A percentile compares a stretch with the other conserved stretches of the same genome.
These are phyloP conservation scores for Alauda arvensis DNA, from an alignment of 2,797 vertebrate genomes.

Conservation along the genomic window DNA sequence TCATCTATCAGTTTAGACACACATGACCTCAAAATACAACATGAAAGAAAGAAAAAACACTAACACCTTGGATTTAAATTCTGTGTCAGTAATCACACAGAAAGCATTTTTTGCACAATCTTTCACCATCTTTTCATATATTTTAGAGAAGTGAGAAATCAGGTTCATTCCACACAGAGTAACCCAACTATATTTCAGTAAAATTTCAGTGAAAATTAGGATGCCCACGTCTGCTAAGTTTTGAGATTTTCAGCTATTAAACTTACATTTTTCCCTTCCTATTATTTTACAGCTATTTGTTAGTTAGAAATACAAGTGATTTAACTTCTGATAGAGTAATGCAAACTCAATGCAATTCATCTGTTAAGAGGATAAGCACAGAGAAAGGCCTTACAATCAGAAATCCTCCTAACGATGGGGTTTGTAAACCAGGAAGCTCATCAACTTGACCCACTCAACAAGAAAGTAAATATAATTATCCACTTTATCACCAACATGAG, in stretches of 20 bases:
- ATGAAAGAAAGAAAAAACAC: background rate
- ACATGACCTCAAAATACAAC: background rate
- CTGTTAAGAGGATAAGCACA: background rate
- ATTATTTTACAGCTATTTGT: background rate
- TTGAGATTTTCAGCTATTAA: background rate
- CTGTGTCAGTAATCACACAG: background rate
- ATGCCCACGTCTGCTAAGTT: background rate
- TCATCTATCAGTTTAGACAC: background rate
- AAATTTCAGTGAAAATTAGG: background rate
- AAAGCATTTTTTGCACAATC: background rate
- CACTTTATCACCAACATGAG: background rate
- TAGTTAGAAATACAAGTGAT: background rate
- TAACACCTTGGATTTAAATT: background rate
- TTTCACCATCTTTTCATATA: background rate
- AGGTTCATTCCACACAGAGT: background rate
- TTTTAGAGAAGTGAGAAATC: background rate
- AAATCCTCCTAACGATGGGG: background rate
- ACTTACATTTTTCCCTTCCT: background rate
- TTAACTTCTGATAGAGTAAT: background rate
- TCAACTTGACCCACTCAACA: background rate
- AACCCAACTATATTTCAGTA: background rate
- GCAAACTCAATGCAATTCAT: background rate
- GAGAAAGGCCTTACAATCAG: background rate
- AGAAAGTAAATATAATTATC: background rate
- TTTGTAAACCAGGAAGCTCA: background rate